Evolutionary conservation across 2,113 vertebrate genomes (phyloP).

Genomic region (Coregonus clupeaformis): DNA sequence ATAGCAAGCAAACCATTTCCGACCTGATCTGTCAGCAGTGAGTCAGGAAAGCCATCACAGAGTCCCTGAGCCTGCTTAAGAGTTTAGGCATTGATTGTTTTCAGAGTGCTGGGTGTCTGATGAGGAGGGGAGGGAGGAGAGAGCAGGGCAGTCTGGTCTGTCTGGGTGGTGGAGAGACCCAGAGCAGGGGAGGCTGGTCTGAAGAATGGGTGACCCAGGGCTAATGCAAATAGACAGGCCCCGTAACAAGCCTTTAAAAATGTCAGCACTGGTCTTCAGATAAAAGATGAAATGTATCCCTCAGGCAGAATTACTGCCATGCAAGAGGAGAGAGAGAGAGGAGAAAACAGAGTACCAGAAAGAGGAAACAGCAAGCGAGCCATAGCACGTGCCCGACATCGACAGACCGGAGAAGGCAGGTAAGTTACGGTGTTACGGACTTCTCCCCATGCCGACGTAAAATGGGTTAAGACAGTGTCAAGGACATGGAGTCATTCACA

Average conservation of each 20-base stretch:
- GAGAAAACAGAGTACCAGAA: background rate
- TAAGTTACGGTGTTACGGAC: no score
- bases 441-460: no score
- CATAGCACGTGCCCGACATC: no score
- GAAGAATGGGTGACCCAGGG: constrained; percentile 3
- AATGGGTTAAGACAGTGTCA: no score
- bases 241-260: constrained; percentile 65
- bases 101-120: constrained; percentile 1
- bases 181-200: background rate
- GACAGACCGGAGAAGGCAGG: no score
- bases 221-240: constrained; percentile 71
- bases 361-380: background rate
- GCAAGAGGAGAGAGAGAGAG: background rate
- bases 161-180: background rate
- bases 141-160: background rate
- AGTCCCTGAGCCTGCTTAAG: no score
- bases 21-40: no score
- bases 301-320: constrained; percentile 55
- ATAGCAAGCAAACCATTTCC: background rate
- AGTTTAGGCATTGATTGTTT: no score
- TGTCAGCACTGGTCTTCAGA: constrained; percentile 68
- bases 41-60: no score
- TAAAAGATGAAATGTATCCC: constrained; percentile 64
- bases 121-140: background rate
- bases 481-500: no score